A percentile compares a stretch with the other conserved stretches of the same genome.
phyloP scores from a whole-genome alignment of 2,888 invertebrate genomes.

The Ptilodon capucinus region DNA sequence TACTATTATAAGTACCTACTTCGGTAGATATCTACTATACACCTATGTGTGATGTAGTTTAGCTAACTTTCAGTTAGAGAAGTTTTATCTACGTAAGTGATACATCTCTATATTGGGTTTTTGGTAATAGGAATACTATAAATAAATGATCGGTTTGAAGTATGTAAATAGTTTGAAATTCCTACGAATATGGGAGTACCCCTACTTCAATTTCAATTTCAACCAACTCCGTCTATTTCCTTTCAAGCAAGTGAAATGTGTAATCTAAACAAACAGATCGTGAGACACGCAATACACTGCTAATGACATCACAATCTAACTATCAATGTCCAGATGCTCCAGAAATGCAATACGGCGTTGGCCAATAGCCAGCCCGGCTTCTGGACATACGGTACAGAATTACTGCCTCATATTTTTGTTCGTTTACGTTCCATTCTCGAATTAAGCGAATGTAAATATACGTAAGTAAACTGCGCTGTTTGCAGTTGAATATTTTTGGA shows the following conservation, averaged over 20 bases:
- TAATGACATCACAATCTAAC: conserved; percentile 19
- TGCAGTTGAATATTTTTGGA: neutral
- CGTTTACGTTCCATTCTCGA: conserved; percentile 13
- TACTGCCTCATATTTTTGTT: conserved; percentile 41
- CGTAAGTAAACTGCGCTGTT: neutral
- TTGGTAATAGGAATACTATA: no score
- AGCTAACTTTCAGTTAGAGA: no score
- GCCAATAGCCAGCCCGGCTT: conserved; percentile 46
- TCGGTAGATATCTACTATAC: no score
- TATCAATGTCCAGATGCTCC: conserved; percentile 36
- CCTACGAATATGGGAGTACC: no score
- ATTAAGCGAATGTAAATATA: neutral
- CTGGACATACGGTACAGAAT: conserved; percentile 32
- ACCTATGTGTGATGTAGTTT: no score
- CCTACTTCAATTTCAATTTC: no score
- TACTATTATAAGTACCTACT: no score
- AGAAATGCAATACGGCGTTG: conserved; percentile 43
- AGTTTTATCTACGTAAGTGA: no score
- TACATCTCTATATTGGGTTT: no score
- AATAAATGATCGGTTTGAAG: no score
- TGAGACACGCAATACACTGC: conserved; percentile 7
- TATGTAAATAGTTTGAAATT: no score
- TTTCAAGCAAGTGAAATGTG: neutral
- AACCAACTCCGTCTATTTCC: no score
- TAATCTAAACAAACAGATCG: neutral